Evolutionary conservation across 2,113 vertebrate genomes (phyloP), one percentile per base, ranked within the genome.

Genomic region (Callaeas wilsoni): DNA sequence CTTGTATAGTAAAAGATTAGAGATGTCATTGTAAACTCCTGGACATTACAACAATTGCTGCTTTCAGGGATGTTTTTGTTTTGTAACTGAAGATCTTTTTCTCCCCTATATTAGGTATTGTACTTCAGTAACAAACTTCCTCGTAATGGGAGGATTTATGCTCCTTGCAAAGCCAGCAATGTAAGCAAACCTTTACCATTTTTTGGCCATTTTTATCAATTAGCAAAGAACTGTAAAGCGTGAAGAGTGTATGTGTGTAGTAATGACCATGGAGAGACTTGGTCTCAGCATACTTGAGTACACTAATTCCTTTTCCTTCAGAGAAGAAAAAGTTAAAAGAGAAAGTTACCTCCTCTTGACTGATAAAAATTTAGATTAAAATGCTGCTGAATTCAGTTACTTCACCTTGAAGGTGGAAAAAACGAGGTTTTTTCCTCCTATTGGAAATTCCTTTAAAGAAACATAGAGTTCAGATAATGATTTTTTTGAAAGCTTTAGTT

Each of bases 121-220:
- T 84, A 97, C 96, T 91, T 97, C 98, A 59, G 49, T 99, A 89
- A 98, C 98, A 41, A 98, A 99, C 97, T 99, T 99, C 93, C 97
- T 99, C 0, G 99, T 99, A 76, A 99, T 99, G 98, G 99, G 99
- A 92, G 99, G 99, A 92, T 99, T 99, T 97, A 98, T 97, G 62
- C 97, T 98, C 42, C 98, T 99, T 78, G 98, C 98, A 80, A 99
- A 99, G 91, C 98, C 99, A 65, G 99, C 98, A 67, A 96, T 98
- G 99, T 99, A 98, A 99, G 99, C 97, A 95, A 84, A 86, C 46
- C 18, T 90, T 53, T 67, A 78, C 22, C 20, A 7, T 21, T 90
- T 74, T 55, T 73, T 46, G 23, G 42, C 55, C 15, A 5, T 65
- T 89, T 53, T 90, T 33, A 78, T 86, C 5, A 44, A 10, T n/a